Conservation (phyloP, 2,797 vertebrate genomes). For the Echeneis naucrates region DNA sequence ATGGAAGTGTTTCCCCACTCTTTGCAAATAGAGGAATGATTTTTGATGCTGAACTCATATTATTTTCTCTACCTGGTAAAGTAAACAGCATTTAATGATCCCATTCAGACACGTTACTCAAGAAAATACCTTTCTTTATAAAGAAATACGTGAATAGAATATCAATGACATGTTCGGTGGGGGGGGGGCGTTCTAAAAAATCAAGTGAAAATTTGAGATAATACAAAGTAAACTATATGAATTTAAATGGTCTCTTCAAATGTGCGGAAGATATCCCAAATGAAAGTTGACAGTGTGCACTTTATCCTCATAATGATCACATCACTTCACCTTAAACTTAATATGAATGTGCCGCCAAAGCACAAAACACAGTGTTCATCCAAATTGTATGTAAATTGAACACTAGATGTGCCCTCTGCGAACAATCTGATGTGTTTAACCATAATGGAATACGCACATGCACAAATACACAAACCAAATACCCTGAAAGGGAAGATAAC, state of each 20-base stretch:
- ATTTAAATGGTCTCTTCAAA: slow-evolving; percentile 7
- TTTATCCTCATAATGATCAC: slow-evolving; percentile 55
- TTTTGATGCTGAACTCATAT: too few relatives aligned
- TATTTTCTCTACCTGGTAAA: too few relatives aligned
- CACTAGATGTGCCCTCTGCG: slow-evolving; percentile 6
- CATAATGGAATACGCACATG: background rate
- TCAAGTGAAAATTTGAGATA: background rate
- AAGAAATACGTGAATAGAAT: slow-evolving; percentile 23
- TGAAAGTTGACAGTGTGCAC: slow-evolving; percentile 52
- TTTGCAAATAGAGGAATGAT: too few relatives aligned
- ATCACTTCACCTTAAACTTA: slow-evolving; percentile 54
- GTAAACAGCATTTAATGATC: too few relatives aligned
- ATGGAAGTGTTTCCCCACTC: too few relatives aligned
- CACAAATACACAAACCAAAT: background rate
- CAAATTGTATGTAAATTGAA: slow-evolving; percentile 30
- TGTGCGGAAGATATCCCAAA: slow-evolving; percentile 38
- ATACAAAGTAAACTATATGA: slow-evolving; percentile 9
- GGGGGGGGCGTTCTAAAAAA: too few relatives aligned
- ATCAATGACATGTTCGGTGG: slow-evolving; percentile 29
- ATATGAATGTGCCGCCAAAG: slow-evolving; percentile 34
- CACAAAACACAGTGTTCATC: slow-evolving; percentile 20
- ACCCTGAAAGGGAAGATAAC: background rate
- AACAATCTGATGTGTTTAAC: background rate
- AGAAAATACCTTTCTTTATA: background rate
- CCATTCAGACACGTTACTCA: background rate